Evolutionary conservation across 2,888 invertebrate species (phyloP).

Genomic region (Melanchra persicariae): DNA sequence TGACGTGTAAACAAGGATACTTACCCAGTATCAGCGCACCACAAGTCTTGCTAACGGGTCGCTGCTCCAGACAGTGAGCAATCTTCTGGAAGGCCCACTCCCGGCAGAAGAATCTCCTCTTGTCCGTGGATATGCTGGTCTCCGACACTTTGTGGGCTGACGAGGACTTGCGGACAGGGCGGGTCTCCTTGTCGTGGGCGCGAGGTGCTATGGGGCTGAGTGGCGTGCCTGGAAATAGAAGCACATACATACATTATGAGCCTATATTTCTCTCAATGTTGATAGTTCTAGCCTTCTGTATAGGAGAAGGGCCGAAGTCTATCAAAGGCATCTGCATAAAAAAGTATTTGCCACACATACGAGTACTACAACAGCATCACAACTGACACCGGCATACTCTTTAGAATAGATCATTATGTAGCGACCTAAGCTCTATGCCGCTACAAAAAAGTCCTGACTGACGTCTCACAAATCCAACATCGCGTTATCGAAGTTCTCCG

Average conservation of each 20-base stretch:
- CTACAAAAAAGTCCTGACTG: too few relatives aligned
- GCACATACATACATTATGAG: not conserved
- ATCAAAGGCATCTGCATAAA: too few relatives aligned
- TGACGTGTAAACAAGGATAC: too few relatives aligned
- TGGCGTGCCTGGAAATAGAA: conserved; percentile 76
- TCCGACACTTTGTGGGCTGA: conserved; percentile 85
- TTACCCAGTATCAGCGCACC: conserved; percentile 96
- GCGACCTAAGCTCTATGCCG: too few relatives aligned
- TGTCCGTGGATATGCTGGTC: conserved; percentile 89
- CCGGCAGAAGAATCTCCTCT: conserved; percentile 95
- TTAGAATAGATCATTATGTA: too few relatives aligned
- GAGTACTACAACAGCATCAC: too few relatives aligned
- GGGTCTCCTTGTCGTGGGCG: conserved; percentile 76
- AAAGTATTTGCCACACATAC: too few relatives aligned
- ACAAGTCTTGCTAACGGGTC: conserved; percentile 95
- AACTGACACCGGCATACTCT: too few relatives aligned
- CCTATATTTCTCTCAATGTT: not conserved
- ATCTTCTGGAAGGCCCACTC: conserved; percentile 99
- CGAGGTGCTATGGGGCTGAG: conserved; percentile 80
- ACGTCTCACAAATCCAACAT: too few relatives aligned
- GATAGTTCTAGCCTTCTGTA: not conserved
- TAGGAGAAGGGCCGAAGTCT: too few relatives aligned
- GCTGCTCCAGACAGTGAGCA: conserved; percentile 96
- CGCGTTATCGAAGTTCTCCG: too few relatives aligned
- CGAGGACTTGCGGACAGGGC: conserved; percentile 86